Conservation (phyloP, 1,140 invertebrate genomes). For the Apocrypta bakeri region DNA sequence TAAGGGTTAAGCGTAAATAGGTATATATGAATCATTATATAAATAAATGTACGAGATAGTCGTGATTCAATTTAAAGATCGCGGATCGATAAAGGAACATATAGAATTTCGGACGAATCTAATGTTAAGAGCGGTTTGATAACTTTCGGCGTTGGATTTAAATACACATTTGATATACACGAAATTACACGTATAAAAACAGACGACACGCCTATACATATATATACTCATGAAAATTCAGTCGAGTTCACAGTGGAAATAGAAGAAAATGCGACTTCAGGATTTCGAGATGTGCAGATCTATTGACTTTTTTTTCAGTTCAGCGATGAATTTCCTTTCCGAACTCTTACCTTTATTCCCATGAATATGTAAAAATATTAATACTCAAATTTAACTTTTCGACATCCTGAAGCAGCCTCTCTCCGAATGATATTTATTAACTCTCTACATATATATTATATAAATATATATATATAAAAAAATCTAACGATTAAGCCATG, state of each 20-base stretch:
- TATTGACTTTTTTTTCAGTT: not conserved
- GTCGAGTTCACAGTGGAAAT: not conserved
- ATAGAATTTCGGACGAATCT: conserved; percentile 33
- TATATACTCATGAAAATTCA: not conserved
- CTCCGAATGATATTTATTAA: conserved; percentile 49
- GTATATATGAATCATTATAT: conserved; percentile 42
- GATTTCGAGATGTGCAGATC: conserved; percentile 25
- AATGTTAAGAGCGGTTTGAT: conserved; percentile 45
- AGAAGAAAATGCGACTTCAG: conserved; percentile 16
- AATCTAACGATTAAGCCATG: conserved; percentile 32
- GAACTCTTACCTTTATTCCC: not conserved
- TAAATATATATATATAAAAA: conserved; percentile 43
- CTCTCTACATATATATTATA: conserved; percentile 40
- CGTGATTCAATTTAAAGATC: conserved; percentile 22
- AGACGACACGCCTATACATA: not conserved
- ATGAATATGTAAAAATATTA: not conserved
- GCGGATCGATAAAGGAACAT: conserved; percentile 4
- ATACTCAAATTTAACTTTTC: not conserved
- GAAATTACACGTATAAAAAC: conserved; percentile 7
- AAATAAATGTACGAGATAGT: conserved; percentile 40
- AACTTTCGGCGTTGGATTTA: conserved; percentile 39
- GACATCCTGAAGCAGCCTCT: not conserved
- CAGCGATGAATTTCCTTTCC: not conserved
- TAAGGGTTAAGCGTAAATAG: conserved; percentile 43
- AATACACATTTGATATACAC: not conserved